Conservation (phyloP, 2,113 vertebrate genomes). For the Aphyosemion australe region DNA sequence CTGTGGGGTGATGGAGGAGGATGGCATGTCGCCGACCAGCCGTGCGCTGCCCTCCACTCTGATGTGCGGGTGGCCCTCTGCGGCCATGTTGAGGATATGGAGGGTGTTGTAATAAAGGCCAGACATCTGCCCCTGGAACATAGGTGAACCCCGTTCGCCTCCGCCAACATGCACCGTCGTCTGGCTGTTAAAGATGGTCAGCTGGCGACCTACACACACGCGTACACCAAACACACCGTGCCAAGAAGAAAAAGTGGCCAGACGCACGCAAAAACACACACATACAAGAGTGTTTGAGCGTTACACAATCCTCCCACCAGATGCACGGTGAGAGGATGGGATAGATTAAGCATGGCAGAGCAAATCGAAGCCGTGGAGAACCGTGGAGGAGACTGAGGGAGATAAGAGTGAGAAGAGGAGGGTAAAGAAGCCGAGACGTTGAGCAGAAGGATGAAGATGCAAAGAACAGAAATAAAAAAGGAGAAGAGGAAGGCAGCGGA, state of each 20-base stretch:
- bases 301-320: constrained; percentile 67
- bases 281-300: constrained; percentile 65
- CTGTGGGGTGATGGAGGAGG: constrained; percentile 96
- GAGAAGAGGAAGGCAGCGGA: constrained; percentile 74
- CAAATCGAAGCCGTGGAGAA: constrained; percentile 66
- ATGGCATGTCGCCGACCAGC: constrained; percentile 98
- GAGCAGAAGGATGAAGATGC: constrained; percentile 64
- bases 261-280: constrained; percentile 54
- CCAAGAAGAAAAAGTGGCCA: constrained; percentile 20
- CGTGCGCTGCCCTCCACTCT: constrained; percentile 94
- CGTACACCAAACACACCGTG: constrained; percentile 22
- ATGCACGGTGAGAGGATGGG: constrained; percentile 70
- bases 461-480: constrained; percentile 3
- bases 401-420: constrained; percentile 35
- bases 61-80: constrained; percentile 96
- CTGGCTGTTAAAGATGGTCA: constrained; percentile 99
- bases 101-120: constrained; percentile 99
- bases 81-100: constrained; percentile 99
- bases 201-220: constrained; percentile 91
- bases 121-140: constrained; percentile 98
- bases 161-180: constrained; percentile 97
- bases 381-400: constrained; percentile 43
- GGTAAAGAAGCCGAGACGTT: constrained; percentile 6
- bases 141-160: constrained; percentile 85
- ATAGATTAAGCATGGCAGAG: constrained; percentile 71